Base-by-base conservation (phyloP, 2,113 vertebrate species). In the Dermatemys mawii region DNA sequence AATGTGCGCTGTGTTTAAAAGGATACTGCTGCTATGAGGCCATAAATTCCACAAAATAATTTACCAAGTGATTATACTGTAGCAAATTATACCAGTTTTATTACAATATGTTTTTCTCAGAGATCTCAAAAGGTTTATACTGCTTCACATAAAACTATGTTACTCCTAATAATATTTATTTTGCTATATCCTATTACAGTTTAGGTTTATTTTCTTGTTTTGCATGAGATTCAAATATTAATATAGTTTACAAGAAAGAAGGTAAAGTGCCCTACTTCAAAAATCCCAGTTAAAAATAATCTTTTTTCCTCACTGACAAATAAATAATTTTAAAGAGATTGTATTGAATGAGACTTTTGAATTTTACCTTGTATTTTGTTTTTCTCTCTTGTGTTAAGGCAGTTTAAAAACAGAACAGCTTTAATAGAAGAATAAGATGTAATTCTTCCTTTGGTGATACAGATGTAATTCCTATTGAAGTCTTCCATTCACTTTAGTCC, bases 131-230 rank as follows among this genome's bases (percentile, higher is more conserved):
- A 85, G 12, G 3, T 84, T 97, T 50, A 97, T 97, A 95, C 38
- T 88, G 81, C 92, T 92, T 92, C 86, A 89, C 87, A 97, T 97
- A 96, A 97, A 97, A 35, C 46, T 96, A 75, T 97, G 95, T 95
- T 51, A 89, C 29, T 95, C 91, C 88, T 90, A 95, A 97, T 97
- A 97, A 96, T 97, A 98, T 93, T 1, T 82, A 96, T 97, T 97
- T 97, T 97, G 92, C 67, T 93, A 38, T 89, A 93, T 41, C 53
- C 35, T 82, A 86, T 95, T 96, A 95, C 92, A 94, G 83, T 75
- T 88, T 87, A 95, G 93, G 98, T 97, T 97, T 97, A 97, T 97
- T 95, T 93, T 95, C 95, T 90, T 95, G 79, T 83, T 98, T 97
- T 95, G 44, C 84, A 88, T 86, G 51, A 86, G 90, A 90, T 90